Evolutionary conservation across 2,113 vertebrate species (phyloP), one percentile per base, ranked within the genome.

Genomic region (Actinemys pallida): DNA sequence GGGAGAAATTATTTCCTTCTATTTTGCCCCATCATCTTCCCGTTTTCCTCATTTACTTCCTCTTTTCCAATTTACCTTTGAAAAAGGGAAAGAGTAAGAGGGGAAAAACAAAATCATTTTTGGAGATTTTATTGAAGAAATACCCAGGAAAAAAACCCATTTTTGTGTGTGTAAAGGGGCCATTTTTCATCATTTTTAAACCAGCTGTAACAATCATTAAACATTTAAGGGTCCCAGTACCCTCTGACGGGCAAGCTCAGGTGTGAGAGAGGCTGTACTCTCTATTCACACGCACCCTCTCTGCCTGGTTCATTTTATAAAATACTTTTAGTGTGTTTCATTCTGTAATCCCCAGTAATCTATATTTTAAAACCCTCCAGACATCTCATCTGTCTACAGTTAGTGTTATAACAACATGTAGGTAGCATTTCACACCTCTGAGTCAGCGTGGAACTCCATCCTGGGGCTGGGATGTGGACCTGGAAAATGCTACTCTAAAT

Each of bases 1-100:
- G 3, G 54, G 22, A 56, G 24, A 56, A 10, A 35, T 16, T 59
- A 62, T 62, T 62, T 35, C 31, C 29, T 62, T 14, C 31, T 59
- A 29, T 62, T 62, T 5, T 3, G 5, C 0, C 0, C 1, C 4
- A 0, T 5, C 14, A 2, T 3, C 1, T 1, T 12, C 6, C 6
- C 2, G 0, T 88, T 49, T 50, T 11, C 9, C 42, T 45, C 35
- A 8, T 19, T 69, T 27, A 29, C 81, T 87, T 78, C 2, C 87
- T 88, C 90, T 25, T 6, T 6, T 1, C 6, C 53, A 31, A 83
- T 87, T 85, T 85, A 22, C 3, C 76, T 81, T 27, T 89, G 84
- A 16, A 87, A 27, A 86, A 82, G 76, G 19, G 20, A 92, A 89
- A 72, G 59, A 24, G 72, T 31, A 83, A 10, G 57, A 52, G 81